These are phyloP conservation scores for Sycobia sp. DNA, from an alignment of 1,140 invertebrate genomes.

Conservation along the genomic window DNA sequence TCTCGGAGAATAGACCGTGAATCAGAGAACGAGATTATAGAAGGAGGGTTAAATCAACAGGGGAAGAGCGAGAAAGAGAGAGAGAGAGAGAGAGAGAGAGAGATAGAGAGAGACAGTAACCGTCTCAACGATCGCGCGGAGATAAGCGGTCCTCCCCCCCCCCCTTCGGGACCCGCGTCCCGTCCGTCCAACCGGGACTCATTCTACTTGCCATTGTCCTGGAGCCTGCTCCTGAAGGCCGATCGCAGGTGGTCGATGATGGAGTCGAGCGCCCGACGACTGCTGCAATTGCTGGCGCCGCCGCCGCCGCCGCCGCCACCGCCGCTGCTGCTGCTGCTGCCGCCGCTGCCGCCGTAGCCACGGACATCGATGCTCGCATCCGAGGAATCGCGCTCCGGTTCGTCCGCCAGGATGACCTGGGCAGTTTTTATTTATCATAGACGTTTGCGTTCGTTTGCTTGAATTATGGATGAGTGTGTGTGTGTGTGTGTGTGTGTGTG, in stretches of 20 bases:
- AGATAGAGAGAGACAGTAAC: no score
- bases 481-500: no score
- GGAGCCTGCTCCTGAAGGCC: constrained; percentile 45
- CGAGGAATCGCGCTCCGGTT: constrained; percentile 48
- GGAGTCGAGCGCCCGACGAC: constrained; percentile 50
- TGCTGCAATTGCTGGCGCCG: constrained; percentile 42
- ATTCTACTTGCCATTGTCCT: constrained; percentile 32
- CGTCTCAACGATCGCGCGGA: not conserved
- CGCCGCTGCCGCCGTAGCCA: constrained; percentile 39
- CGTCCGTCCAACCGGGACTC: not conserved
- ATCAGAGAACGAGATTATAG: no score
- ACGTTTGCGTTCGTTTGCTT: no score
- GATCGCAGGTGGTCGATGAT: constrained; percentile 52
- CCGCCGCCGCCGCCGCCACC: constrained; percentile 38
- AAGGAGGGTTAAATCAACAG: no score
- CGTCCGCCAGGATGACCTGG: constrained; percentile 52
- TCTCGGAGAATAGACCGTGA: no score
- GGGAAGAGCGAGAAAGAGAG: not conserved
- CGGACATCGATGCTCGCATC: constrained; percentile 40
- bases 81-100: not conserved
- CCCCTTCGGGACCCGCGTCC: no score
- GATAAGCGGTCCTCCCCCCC: not conserved
- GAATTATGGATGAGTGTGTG: no score
- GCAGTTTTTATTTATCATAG: no score
- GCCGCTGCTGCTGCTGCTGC: constrained; percentile 39